Evolutionary conservation across 2,888 invertebrate species (phyloP).

Genomic region (Lasius fuliginosus): DNA sequence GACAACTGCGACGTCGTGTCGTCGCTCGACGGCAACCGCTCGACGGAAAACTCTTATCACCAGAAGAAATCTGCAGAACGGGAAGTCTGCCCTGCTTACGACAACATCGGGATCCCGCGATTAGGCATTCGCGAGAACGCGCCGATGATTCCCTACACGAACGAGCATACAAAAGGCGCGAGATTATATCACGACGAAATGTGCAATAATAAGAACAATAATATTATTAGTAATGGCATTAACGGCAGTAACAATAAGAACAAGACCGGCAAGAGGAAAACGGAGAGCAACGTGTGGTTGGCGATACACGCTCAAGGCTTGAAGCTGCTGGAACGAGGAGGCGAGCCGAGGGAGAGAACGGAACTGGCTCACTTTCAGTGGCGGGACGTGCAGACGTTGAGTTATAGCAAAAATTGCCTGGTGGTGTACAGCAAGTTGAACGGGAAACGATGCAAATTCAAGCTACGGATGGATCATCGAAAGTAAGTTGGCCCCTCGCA

Average conservation of each 20-base stretch:
- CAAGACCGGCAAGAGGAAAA: slow-evolving; percentile 78
- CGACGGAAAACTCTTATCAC: slow-evolving; percentile 77
- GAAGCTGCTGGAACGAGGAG: slow-evolving; percentile 84
- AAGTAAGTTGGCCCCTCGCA: slow-evolving; percentile 87
- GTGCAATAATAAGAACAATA: slow-evolving; percentile 55
- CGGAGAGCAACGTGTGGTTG: slow-evolving; percentile 85
- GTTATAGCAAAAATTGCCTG: slow-evolving; percentile 91
- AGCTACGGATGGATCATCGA: slow-evolving; percentile 91
- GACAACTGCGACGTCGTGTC: slow-evolving; percentile 62
- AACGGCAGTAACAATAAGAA: slow-evolving; percentile 73
- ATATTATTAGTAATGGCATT: slow-evolving; percentile 68
- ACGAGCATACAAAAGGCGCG: slow-evolving; percentile 46
- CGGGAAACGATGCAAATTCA: slow-evolving; percentile 90
- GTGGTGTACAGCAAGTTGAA: slow-evolving; percentile 88
- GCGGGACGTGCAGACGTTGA: slow-evolving; percentile 92
- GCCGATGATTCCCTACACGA: slow-evolving; percentile 69
- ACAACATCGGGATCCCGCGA: slow-evolving; percentile 74
- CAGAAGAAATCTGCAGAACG: slow-evolving; percentile 68
- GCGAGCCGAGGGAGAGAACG: slow-evolving; percentile 81
- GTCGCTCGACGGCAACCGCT: slow-evolving; percentile 34
- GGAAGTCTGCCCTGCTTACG: slow-evolving; percentile 72
- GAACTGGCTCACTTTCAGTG: slow-evolving; percentile 88
- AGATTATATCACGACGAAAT: slow-evolving; percentile 49
- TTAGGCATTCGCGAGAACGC: slow-evolving; percentile 74
- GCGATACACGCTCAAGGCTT: slow-evolving; percentile 86